These are phyloP conservation scores for Eremophila alpestris DNA, from an alignment of 2,797 vertebrate genomes.

Conservation along the genomic window DNA sequence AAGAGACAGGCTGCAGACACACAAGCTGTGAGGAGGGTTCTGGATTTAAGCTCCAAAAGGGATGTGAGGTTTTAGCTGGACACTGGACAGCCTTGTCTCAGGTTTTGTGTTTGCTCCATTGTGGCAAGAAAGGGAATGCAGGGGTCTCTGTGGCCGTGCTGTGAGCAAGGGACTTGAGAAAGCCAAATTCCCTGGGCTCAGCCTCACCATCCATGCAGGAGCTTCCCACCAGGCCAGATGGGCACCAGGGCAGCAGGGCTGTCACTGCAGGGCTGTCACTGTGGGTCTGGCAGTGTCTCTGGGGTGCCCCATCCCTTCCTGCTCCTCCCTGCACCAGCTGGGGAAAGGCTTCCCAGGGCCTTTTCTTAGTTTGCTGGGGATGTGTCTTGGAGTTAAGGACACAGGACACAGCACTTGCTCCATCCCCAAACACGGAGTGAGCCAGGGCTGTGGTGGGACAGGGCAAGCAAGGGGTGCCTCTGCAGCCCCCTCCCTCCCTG, in stretches of 20 bases:
- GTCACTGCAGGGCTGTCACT: not conserved
- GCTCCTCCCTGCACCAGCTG: accelerated
- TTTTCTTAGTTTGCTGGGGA: not conserved
- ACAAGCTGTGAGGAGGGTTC: no score
- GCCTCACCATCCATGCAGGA: accelerated
- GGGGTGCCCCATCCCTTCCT: not conserved
- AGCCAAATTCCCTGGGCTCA: not conserved
- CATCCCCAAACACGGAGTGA: not conserved
- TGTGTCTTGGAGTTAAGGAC: not conserved
- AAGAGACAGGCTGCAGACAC: not conserved
- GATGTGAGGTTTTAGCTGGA: not conserved
- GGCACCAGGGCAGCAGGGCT: not conserved
- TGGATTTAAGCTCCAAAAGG: no score
- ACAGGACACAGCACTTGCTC: accelerated
- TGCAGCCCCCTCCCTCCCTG: not conserved
- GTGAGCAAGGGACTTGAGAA: not conserved
- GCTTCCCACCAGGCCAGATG: accelerated
- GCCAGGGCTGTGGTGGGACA: accelerated
- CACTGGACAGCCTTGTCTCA: not conserved
- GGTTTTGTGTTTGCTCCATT: not conserved
- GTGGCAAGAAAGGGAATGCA: not conserved
- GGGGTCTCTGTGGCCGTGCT: not conserved
- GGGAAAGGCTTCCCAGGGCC: not conserved
- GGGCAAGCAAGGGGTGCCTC: not conserved
- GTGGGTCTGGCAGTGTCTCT: no score